Base-by-base conservation (phyloP, 2,888 invertebrate species). In the Hyppa rectilinea region DNA sequence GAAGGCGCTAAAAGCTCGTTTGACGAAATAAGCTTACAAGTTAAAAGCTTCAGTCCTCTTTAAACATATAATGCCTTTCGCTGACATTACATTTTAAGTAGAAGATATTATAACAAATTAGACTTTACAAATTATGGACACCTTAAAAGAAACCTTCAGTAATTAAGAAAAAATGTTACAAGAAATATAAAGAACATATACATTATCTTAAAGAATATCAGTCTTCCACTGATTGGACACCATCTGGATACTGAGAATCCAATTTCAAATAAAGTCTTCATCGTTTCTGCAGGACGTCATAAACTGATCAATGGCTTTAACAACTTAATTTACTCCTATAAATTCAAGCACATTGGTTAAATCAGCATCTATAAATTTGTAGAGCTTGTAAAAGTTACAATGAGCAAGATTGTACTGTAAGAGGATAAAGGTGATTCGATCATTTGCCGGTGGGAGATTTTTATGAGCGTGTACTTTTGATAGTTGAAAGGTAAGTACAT, bases 261-360 rank as follows among this genome's bases (percentile, higher is more conserved):
- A 52, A 61, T 29, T 49, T 56, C 10, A 47, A 31, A 29, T 52
- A 29, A 74, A 52, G 47, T 31, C 23, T 12, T 61, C 62, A 47
- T 56, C n/a, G 49, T 36, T 67, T 63, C 59, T 59, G 63, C 68
- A 38, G 40, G 1, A 38, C 20, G 20, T 65, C 58, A 53, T 83
- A 80, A 83, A 83, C 26, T 75, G 45, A 75, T 80, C 65, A 67
- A 60, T 55, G 55, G 31, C n/a, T 20, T n/a, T 60, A 79, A 83
- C 80, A 67, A 75, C 82, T 65, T 81, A 80, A 83, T 83, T 74
- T 20, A 64, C 40, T 49, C 45, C 67, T 43, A 65, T 67, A 64
- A 66, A 60, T 40, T 50, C 34, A 63, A 64, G 52, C 36, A 63
- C 38, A 38, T 23, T 62, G 52, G 50, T 69, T 63, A 55, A 78